Base-by-base conservation (phyloP, 2,797 vertebrate genomes). In the Gastrophryne carolinensis region DNA sequence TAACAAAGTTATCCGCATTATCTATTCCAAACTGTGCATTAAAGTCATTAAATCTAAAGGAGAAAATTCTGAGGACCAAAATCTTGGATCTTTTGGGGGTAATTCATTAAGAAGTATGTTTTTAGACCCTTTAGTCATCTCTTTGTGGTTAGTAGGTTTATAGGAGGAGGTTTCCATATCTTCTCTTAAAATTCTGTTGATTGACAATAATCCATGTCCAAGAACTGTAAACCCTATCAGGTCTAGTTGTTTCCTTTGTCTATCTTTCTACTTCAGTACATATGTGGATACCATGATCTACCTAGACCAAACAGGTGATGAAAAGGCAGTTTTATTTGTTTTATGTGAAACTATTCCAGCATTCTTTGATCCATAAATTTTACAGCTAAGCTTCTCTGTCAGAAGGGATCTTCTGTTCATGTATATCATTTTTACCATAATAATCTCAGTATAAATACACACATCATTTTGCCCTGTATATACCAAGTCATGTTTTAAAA, bases 341-440 rank as follows among this genome's bases (percentile, higher is more conserved):
- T 54, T 68, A 27, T 11, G 17, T 68, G 26, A 11, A 39, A 19
- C 56, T 54, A 39, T 68, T 19, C 23, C 34, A 68, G 50, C 5
- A 24, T 29, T 21, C 65, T 12, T 5, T 68, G 65, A 68, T 68
- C 65, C 50, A 39, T 68, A 53, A 39, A 35, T 29, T 7, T 6
- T n/a, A 13, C 17, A 68, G 3, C 9, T 56, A 53, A 54, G 32
- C 62, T 15, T 3, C 21, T 26, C 49, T 68, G 32, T 54, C 50
- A 68, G 21, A 13, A 56, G 34, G 65, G 65, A 68, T 68, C 17
- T 54, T 37, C 50, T 68, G 65, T 35, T 26, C 50, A 29, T 41
- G 34, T 12, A 17, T 34, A n/a, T n/a, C 50, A 19, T n/a, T 35
- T 44, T 41, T 39, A 2, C 2, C 3, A n/a, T 0, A 4, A 15